Percentiles rank a stretch among this genome's conserved stretches.
These are phyloP conservation scores for Zonotrichia leucophrys DNA, from an alignment of 2,113 vertebrate genomes.

Conservation along the genomic window DNA sequence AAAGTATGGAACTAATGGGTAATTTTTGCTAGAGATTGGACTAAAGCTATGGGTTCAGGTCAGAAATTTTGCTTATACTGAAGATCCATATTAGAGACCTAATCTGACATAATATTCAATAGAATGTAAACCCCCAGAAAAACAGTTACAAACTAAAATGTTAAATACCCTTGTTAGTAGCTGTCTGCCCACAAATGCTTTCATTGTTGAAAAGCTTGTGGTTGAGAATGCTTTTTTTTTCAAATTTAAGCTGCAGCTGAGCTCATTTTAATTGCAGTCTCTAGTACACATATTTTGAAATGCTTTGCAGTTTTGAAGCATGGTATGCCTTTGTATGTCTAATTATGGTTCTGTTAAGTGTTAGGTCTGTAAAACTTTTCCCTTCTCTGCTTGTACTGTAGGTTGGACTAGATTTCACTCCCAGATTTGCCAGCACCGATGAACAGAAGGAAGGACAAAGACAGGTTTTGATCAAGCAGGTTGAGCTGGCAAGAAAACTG, in stretches of 20 bases:
- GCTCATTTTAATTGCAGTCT: neutral
- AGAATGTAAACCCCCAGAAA: neutral
- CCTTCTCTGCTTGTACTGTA: conserved; percentile 46
- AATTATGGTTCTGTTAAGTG: neutral
- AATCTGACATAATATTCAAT: neutral
- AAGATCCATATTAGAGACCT: neutral
- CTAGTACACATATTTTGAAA: neutral
- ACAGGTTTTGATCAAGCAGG: conserved; percentile 87
- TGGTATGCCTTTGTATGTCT: neutral
- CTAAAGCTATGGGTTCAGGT: neutral
- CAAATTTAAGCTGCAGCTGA: neutral
- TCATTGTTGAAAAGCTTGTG: neutral
- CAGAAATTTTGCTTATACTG: neutral
- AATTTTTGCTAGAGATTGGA: neutral
- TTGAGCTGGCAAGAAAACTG: conserved; percentile 86
- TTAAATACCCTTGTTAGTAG: neutral
- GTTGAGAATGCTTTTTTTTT: neutral
- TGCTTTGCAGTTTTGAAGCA: neutral
- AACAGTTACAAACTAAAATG: neutral
- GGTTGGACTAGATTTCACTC: conserved; percentile 96
- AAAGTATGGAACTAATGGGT: neutral
- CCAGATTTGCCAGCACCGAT: conserved; percentile 82
- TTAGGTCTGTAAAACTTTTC: neutral
- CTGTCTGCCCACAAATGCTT: neutral
- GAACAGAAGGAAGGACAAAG: conserved; percentile 88